Conservation (phyloP, 2,888 invertebrate species). For the Gryllus longicercus region DNA sequence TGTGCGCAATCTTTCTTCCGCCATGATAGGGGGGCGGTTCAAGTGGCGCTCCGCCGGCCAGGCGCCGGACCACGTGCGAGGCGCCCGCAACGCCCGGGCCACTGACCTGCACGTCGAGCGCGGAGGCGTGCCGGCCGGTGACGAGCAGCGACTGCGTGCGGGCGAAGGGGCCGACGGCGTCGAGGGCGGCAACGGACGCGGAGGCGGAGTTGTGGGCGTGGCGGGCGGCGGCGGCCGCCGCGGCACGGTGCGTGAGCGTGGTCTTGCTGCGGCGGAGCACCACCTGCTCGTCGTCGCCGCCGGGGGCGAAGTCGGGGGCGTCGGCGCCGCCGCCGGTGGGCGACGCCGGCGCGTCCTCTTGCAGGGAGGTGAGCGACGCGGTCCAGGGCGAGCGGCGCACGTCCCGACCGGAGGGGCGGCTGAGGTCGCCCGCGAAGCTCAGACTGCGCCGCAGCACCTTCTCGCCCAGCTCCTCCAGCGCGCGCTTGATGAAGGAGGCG, state of each 20-base stretch:
- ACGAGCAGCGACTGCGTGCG: background rate
- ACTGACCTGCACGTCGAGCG: background rate
- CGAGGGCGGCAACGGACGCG: background rate
- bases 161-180: background rate
- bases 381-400: conserved; percentile 43
- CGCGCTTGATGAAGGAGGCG: conserved; percentile 26
- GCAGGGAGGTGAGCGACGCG: conserved; percentile 45
- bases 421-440: conserved; percentile 45
- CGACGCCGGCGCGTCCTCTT: conserved; percentile 40
- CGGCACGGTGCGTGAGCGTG: background rate
- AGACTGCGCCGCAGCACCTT: conserved; percentile 45
- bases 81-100: too few species aligned
- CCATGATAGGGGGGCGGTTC: too few species aligned
- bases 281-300: background rate
- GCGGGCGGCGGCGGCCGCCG: background rate
- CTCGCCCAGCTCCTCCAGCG: conserved; percentile 37
- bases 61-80: too few species aligned
- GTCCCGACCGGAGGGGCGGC: conserved; percentile 34
- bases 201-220: background rate
- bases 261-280: background rate
- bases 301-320: background rate
- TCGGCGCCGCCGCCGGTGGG: background rate
- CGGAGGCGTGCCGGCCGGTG: background rate
- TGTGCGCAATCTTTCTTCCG: too few species aligned
- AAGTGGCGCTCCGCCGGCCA: too few species aligned